Conservation (phyloP, 2,113 vertebrate genomes). For the Hylia prasina region DNA sequence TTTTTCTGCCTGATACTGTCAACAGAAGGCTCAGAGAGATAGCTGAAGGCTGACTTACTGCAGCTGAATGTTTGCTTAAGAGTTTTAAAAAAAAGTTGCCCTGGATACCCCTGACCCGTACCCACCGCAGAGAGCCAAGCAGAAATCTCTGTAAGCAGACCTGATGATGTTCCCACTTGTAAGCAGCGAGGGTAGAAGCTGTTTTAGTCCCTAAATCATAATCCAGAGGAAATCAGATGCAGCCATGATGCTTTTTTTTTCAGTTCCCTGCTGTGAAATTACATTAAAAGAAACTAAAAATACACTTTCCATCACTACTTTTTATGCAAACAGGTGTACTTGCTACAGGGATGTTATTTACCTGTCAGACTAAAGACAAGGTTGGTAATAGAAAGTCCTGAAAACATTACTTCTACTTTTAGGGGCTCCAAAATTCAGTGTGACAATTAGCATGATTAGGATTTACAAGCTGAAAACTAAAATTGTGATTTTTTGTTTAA, state of each 20-base stretch:
- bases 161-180: background rate
- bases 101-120: fast-evolving
- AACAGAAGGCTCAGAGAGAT: background rate
- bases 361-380: background rate
- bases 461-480: background rate
- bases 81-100: background rate
- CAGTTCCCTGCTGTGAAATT: background rate
- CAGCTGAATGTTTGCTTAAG: background rate
- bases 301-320: background rate
- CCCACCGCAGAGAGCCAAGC: fast-evolving
- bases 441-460: background rate
- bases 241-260: background rate
- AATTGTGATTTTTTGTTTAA: background rate
- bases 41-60: background rate
- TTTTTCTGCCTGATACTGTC: background rate
- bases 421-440: background rate
- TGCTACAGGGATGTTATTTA: slow-evolving; percentile 25
- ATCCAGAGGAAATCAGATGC: background rate
- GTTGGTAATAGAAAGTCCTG: background rate
- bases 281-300: background rate
- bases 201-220: background rate
- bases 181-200: background rate
- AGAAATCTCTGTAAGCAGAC: background rate
- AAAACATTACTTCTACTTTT: background rate
- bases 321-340: background rate